These are phyloP conservation scores for Hanleya hanleyi DNA, from an alignment of 2,888 invertebrate genomes.

Conservation along the genomic window DNA sequence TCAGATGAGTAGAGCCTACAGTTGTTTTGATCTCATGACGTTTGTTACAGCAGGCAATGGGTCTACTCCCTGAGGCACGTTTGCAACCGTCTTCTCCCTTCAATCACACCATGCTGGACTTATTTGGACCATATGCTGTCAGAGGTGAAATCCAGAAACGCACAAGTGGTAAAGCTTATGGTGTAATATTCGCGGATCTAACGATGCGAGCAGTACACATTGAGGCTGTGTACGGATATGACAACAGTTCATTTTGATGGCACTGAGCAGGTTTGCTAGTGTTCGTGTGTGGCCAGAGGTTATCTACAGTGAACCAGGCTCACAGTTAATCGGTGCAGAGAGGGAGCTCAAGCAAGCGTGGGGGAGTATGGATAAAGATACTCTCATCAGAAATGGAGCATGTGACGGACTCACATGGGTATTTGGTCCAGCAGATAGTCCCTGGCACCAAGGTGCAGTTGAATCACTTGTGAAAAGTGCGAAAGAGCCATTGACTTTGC, in stretches of 20 bases:
- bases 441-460: slow-evolving; percentile 16
- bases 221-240: not conserved
- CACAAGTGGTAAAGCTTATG: slow-evolving; percentile 4
- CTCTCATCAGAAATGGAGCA: not conserved
- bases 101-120: slow-evolving; percentile 2
- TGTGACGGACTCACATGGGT: slow-evolving; percentile 5
- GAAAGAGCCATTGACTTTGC: slow-evolving; percentile 5
- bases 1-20: no score
- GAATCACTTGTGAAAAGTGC: slow-evolving; percentile 11
- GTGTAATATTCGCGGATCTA: not conserved
- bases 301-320: slow-evolving; percentile 13
- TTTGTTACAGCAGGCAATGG: slow-evolving; percentile 12
- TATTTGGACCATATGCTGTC: slow-evolving; percentile 14
- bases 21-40: no score
- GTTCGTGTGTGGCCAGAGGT: slow-evolving; percentile 12
- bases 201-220: not conserved
- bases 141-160: slow-evolving; percentile 12
- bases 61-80: not conserved
- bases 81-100: slow-evolving; percentile 4
- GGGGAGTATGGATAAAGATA: not conserved
- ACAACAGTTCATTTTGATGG: slow-evolving; percentile 11
- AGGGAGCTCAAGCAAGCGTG: slow-evolving; percentile 8
- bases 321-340: slow-evolving; percentile 17
- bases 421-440: slow-evolving; percentile 13
- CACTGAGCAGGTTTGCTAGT: slow-evolving; percentile 5